These are phyloP conservation scores for Drosophila parvula DNA, from an alignment of 1,140 invertebrate species.

Conservation along the genomic window DNA sequence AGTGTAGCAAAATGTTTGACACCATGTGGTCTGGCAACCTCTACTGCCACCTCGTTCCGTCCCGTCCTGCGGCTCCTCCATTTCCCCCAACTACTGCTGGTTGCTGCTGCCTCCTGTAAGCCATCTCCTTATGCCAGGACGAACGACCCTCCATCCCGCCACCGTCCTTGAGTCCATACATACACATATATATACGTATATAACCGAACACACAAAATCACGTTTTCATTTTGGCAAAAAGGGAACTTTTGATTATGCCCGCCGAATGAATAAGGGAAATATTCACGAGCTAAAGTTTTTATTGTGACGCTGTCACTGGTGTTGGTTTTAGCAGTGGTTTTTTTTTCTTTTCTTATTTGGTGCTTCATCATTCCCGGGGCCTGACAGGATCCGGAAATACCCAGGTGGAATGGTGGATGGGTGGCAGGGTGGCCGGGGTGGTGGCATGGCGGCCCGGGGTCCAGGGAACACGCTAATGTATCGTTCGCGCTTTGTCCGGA, in stretches of 20 bases:
- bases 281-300: conserved; percentile 60
- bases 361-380: conserved; percentile 49
- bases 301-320: conserved; percentile 47
- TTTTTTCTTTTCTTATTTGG: conserved; percentile 16
- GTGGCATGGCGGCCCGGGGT: not conserved
- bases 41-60: not conserved
- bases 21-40: conserved; percentile 65
- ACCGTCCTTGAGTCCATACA: not conserved
- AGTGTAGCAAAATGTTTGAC: conserved; percentile 79
- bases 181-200: conserved; percentile 8
- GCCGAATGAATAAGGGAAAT: conserved; percentile 66
- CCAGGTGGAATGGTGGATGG: conserved; percentile 4
- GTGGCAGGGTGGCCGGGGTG: not conserved
- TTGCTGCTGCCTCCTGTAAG: conserved; percentile 10
- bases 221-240: conserved; percentile 66
- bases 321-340: conserved; percentile 36
- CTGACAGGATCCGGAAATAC: conserved; percentile 49
- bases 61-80: not conserved
- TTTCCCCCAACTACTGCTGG: not conserved
- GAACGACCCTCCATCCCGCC: conserved; percentile 12
- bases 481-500: conserved; percentile 69
- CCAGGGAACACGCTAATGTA: conserved; percentile 52
- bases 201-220: conserved; percentile 53
- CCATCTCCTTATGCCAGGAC: conserved; percentile 46
- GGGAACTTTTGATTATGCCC: conserved; percentile 65